Conservation (phyloP, 2,113 vertebrate species). For the Hippocampus comes region DNA sequence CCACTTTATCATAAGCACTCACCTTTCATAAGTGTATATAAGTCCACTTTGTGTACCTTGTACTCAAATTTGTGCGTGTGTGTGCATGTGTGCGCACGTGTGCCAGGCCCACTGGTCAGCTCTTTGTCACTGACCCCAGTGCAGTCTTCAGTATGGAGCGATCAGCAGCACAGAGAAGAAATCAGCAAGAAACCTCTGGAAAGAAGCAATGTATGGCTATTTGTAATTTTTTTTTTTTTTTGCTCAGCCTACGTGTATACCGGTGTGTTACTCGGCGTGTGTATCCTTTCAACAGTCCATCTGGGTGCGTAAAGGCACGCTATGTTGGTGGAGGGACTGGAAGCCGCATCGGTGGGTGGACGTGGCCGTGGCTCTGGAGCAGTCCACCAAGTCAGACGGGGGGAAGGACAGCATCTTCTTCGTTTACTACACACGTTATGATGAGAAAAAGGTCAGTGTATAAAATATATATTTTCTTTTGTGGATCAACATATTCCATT, state of each 20-base stretch:
- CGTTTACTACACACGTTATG: conserved; percentile 85
- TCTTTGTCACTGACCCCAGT: conserved; percentile 85
- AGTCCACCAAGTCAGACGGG: conserved; percentile 80
- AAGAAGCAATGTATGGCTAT: conserved; percentile 72
- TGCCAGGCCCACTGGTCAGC: conserved; percentile 78
- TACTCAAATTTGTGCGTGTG: not conserved
- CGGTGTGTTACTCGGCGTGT: not conserved
- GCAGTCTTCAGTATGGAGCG: conserved; percentile 82
- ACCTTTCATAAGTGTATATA: not conserved
- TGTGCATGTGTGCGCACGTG: conserved; percentile 14
- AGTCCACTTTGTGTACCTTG: not conserved
- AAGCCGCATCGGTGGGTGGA: conserved; percentile 91
- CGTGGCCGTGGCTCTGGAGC: conserved; percentile 86
- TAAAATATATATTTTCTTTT: not conserved
- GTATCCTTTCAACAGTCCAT: conserved; percentile 73
- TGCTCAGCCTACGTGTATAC: not conserved
- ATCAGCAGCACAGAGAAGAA: conserved; percentile 79
- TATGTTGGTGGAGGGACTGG: conserved; percentile 97
- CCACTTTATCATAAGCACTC: not conserved
- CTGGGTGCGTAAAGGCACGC: conserved; percentile 84
- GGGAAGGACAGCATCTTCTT: conserved; percentile 90
- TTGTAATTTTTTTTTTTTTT: too few relatives aligned
- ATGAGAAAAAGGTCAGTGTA: conserved; percentile 87
- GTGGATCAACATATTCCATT: too few relatives aligned
- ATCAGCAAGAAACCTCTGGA: conserved; percentile 80